A percentile compares a stretch with the other conserved stretches of the same genome.
phyloP scores from a whole-genome alignment of 1,140 invertebrate genomes.

The Bombyx mandarina region DNA sequence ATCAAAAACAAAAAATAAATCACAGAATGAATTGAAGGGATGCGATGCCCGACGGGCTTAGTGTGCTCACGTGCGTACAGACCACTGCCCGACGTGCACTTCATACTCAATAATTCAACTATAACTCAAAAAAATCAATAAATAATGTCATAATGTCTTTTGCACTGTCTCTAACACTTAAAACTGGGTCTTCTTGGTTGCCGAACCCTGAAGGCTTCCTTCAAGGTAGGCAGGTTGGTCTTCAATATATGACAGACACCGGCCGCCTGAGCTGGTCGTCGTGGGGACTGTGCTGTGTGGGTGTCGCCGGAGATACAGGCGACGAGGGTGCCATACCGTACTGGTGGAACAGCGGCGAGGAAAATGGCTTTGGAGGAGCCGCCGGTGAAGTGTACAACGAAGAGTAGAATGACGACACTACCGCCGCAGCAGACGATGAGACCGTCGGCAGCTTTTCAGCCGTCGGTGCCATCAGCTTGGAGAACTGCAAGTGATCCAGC shows the following conservation, averaged over 20 bases:
- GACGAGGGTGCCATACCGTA: slow-evolving; percentile 48
- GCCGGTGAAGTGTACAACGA: slow-evolving; percentile 58
- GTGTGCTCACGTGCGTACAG: slow-evolving; percentile 17
- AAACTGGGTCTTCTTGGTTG: slow-evolving; percentile 16
- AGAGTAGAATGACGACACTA: slow-evolving; percentile 62
- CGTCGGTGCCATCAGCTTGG: slow-evolving; percentile 58
- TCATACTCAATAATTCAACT: slow-evolving; percentile 18
- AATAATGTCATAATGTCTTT: slow-evolving; percentile 35
- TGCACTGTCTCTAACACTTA: slow-evolving; percentile 28
- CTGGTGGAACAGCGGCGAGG: slow-evolving; percentile 54
- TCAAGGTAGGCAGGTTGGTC: slow-evolving; percentile 60
- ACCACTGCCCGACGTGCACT: slow-evolving; percentile 10
- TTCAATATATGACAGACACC: slow-evolving; percentile 67
- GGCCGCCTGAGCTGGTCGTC: slow-evolving; percentile 62
- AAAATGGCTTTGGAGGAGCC: slow-evolving; percentile 55
- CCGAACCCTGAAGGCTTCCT: slow-evolving; percentile 38
- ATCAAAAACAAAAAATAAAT: slow-evolving; percentile 47
- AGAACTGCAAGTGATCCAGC: slow-evolving; percentile 61
- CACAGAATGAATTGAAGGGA: slow-evolving; percentile 53
- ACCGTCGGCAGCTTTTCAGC: slow-evolving; percentile 55
- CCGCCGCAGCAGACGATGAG: slow-evolving; percentile 55
- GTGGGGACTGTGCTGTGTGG: slow-evolving; percentile 60
- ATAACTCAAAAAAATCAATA: slow-evolving; percentile 45
- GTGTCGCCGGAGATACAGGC: slow-evolving; percentile 45
- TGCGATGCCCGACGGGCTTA: slow-evolving; percentile 10